Evolutionary conservation across 2,113 vertebrate genomes (phyloP), one percentile per base, ranked within the genome.

Genomic region (Centropus bengalensis): DNA sequence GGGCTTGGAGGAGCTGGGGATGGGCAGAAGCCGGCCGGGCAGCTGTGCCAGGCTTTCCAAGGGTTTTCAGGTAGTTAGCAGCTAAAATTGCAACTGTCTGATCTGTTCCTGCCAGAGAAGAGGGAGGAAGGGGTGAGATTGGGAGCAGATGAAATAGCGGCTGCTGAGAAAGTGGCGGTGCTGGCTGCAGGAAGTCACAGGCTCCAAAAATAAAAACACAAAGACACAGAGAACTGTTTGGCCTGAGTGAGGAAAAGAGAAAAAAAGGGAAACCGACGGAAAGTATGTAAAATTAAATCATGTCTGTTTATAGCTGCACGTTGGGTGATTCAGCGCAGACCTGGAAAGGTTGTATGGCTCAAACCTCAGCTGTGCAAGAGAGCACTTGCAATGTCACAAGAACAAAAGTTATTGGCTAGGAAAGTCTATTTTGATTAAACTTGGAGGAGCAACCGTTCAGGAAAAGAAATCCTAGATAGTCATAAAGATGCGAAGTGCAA

Each of bases 181-280:
- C 36, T 49, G 51, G n/a, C 27, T 55, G 18, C 42, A 47, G 66
- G 78, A 92, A 94, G 26, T 54, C 52, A 36, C 16, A 54, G 52
- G 78, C 88, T 83, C 47, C 40, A 86, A 86, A 96, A 95, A 55
- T 70, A 67, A 89, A 77, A 88, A 26, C 45, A 28, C 12, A 10
- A 59, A 52, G 55, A 8, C 1, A 3, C 8, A 1, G 56, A 58
- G 30, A 80, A 52, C 1, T 5, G 21, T 17, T 70, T 59, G 58
- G 36, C 81, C 32, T 26, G 28, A 52, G 51, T 38, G 38, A 71
- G 23, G 16, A 36, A 33, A 63, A 38, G 18, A 60, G 13, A 54
- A 78, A n/a, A n/a, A 18, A 55, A 62, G 47, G 23, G n/a, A 36
- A 88, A 62, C 38, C 38, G 56, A 26, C 10, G 20, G 19, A 54